Evolutionary conservation across 1,140 invertebrate genomes (phyloP).

Genomic region (Diploscapter pachys): DNA sequence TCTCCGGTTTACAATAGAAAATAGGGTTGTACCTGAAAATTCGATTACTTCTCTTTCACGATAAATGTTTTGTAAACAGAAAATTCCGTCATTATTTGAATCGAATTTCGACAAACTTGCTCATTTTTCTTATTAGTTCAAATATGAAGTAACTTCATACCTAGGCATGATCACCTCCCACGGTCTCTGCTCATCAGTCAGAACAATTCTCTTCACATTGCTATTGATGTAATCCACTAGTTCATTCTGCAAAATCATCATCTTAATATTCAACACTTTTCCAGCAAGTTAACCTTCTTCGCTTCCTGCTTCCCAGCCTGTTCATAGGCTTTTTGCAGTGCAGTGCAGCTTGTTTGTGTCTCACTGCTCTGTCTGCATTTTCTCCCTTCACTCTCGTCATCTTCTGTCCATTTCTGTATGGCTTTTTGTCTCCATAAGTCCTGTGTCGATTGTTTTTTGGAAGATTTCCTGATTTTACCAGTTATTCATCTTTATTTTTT

Average conservation of each 20-base stretch:
- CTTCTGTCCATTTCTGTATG: background rate
- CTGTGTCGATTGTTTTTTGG: conserved; percentile 7
- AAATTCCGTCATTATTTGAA: background rate
- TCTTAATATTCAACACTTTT: no score
- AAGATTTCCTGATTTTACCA: no score
- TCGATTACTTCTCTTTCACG: background rate
- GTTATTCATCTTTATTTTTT: conserved; percentile 4
- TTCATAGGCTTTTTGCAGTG: no score
- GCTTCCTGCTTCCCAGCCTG: no score
- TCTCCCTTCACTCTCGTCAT: no score
- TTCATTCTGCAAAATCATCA: no score
- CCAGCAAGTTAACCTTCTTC: no score
- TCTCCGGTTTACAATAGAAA: conserved; percentile 33
- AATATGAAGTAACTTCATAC: background rate
- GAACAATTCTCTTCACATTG: background rate
- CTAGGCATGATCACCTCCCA: conserved; percentile 5
- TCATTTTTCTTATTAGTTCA: background rate
- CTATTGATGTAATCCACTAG: no score
- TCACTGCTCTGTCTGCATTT: no score
- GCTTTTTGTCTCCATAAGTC: conserved; percentile 1
- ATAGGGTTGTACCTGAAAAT: conserved; percentile 32
- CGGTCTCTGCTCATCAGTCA: conserved; percentile 7
- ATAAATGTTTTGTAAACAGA: background rate
- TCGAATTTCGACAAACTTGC: background rate
- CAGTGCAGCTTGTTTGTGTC: no score